Percentiles rank a stretch among this genome's conserved stretches.
Conservation (phyloP, 2,888 invertebrate species). For the Hyposoter dolosus region DNA sequence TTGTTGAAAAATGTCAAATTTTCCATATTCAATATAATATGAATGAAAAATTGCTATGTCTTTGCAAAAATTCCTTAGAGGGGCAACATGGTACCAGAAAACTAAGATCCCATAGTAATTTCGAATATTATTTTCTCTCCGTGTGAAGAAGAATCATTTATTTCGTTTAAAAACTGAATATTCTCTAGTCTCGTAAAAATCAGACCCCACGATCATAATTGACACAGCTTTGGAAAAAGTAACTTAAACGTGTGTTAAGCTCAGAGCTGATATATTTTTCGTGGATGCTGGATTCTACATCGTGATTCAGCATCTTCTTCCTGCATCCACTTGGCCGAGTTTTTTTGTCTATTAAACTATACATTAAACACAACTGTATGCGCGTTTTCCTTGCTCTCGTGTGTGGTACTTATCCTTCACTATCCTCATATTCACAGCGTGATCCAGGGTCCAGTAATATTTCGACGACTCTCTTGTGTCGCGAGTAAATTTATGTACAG, state of each 20-base stretch:
- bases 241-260: neutral
- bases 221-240: neutral
- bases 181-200: neutral
- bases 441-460: constrained; percentile 72
- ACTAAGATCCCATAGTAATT: too few species aligned
- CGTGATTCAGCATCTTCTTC: constrained; percentile 13
- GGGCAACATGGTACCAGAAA: too few species aligned
- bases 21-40: too few species aligned
- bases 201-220: neutral
- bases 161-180: neutral
- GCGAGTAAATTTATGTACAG: constrained; percentile 73
- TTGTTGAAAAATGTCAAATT: too few species aligned
- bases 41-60: too few species aligned
- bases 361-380: constrained; percentile 34
- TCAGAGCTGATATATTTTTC: neutral
- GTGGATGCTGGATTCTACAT: neutral
- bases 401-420: constrained; percentile 33
- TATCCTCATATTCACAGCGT: constrained; percentile 59
- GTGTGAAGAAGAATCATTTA: too few species aligned
- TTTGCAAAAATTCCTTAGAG: too few species aligned
- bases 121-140: too few species aligned
- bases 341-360: constrained; percentile 56
- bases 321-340: constrained; percentile 18
- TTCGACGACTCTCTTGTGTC: constrained; percentile 67
- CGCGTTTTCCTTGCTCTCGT: constrained; percentile 49